phyloP scores from a whole-genome alignment of 37 sponge, comb jelly and placozoan species.

The Cladorhizidae sp. region DNA sequence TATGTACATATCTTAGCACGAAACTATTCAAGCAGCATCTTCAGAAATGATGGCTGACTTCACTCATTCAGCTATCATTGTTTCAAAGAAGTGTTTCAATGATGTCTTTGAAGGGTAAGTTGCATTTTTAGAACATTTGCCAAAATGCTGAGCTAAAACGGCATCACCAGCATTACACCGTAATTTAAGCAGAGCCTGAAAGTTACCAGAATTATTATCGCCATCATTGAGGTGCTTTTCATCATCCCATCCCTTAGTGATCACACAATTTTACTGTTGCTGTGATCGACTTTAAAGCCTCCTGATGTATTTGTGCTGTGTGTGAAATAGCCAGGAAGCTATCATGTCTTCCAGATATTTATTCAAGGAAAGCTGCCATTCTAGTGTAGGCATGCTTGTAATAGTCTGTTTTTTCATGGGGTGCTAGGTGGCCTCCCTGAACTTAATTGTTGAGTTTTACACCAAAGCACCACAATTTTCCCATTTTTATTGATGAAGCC shows the following conservation, averaged over 20 bases:
- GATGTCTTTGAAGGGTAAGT: conserved; percentile 51
- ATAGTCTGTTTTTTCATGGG: conserved; percentile 23
- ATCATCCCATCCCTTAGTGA: conserved; percentile 34
- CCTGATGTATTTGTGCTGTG: conserved; percentile 20
- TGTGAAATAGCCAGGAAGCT: background rate
- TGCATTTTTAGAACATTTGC: conserved; percentile 56
- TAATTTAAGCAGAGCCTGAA: conserved; percentile 42
- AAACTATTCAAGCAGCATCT: conserved; percentile 51
- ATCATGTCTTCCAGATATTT: background rate
- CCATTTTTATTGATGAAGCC: conserved; percentile 7
- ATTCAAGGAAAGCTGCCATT: background rate
- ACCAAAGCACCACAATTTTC: conserved; percentile 10
- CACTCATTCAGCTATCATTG: conserved; percentile 38
- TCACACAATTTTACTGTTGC: conserved; percentile 47
- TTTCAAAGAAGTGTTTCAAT: conserved; percentile 38
- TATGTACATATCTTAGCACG: conserved; percentile 61
- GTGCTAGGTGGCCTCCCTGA: conserved; percentile 7
- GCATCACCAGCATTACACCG: conserved; percentile 65
- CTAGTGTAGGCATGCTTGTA: background rate
- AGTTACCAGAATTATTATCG: conserved; percentile 40
- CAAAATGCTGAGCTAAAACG: conserved; percentile 53
- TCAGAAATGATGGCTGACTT: conserved; percentile 35
- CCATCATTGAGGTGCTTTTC: background rate
- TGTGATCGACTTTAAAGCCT: conserved; percentile 34
- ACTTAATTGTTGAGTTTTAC: conserved; percentile 3